A percentile compares a stretch with the other conserved stretches of the same genome.
Evolutionary conservation across 2,113 vertebrate species (phyloP).

Genomic region (Atlantisia rogersi): DNA sequence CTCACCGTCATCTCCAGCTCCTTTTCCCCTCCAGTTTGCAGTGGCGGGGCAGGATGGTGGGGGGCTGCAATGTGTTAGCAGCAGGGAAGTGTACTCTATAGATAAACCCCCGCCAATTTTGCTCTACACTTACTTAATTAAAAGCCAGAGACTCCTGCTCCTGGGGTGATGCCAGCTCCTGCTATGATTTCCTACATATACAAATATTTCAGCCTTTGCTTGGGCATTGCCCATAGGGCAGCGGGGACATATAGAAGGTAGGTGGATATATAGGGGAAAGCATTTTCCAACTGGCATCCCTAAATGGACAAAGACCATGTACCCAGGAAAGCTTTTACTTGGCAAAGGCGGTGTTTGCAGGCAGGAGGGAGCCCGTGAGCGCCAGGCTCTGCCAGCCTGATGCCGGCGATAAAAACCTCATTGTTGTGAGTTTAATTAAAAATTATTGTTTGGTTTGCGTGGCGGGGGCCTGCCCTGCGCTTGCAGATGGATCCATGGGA

Average conservation of each 20-base stretch:
- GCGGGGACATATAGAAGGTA: not conserved
- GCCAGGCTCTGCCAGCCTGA: not conserved
- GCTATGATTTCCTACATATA: not conserved
- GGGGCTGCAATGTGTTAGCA: not conserved
- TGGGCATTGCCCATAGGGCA: not conserved
- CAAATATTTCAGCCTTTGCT: not conserved
- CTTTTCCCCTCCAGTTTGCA: not conserved
- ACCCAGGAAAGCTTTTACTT: not conserved
- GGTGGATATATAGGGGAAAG: not conserved
- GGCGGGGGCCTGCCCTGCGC: not conserved
- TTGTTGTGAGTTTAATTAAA: slow-evolving; percentile 39
- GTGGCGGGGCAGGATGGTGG: not conserved
- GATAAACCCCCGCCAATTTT: slow-evolving; percentile 41
- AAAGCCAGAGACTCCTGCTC: not conserved
- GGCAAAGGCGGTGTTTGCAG: not conserved
- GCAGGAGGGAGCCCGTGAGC: not conserved
- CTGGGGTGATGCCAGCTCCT: not conserved
- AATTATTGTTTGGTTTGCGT: not conserved
- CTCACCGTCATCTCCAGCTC: not conserved
- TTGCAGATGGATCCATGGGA: not conserved
- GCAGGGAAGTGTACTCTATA: not conserved
- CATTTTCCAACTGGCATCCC: not conserved
- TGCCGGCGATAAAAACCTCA: not conserved
- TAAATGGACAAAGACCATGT: fast-evolving
- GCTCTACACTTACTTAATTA: slow-evolving; percentile 59